Base-by-base conservation (phyloP, 2,113 vertebrate species). In the Loxodonta africana region DNA sequence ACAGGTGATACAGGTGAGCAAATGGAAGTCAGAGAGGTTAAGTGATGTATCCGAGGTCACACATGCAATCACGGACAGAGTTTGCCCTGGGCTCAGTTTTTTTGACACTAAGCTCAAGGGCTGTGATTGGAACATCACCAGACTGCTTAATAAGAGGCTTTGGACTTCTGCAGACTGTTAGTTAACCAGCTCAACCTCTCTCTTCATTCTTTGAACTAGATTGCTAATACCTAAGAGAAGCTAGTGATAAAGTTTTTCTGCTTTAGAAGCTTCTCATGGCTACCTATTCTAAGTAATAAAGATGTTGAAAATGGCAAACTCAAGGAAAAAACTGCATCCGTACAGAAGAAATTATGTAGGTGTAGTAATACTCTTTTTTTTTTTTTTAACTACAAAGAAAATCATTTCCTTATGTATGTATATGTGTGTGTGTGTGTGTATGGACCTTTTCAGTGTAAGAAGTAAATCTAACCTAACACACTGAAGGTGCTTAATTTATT, bases 401-500 rank as follows among this genome's bases (percentile, higher is more conserved):
- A 6, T 85, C 2, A 20, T 46, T 60, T 80, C 26, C 26, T 69
- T 90, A 82, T 73, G 86, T 82, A 51, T 67, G 14, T 18, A 62
- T 26, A 69, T 88, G 77, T 71, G 88, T 86, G 41, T 63, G 8
- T 30, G 62, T 88, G 77, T 71, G 89, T 85, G 41, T 63, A 23
- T 83, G 17, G 90, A 30, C 41, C 25, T 76, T 91, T 96, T 88
- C 53, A 33, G 26, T 57, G 30, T 69, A 48, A 57, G 81, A 63
- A 90, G 28, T 63, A 28, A 77, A 48, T 44, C 44, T 28, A 60
- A 23, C 48, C 74, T 85, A 73, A 37, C 30, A 76, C 18, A 65
- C n/a, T 63, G n/a, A 81, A n/a, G 57, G 41, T 76, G 76, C 74
- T 87, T 69, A 86, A 91, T 67, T 90, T 83, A 89, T 87, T 91